phyloP scores from a whole-genome alignment of 2,888 invertebrate genomes.

The Cheilosia scutellata region DNA sequence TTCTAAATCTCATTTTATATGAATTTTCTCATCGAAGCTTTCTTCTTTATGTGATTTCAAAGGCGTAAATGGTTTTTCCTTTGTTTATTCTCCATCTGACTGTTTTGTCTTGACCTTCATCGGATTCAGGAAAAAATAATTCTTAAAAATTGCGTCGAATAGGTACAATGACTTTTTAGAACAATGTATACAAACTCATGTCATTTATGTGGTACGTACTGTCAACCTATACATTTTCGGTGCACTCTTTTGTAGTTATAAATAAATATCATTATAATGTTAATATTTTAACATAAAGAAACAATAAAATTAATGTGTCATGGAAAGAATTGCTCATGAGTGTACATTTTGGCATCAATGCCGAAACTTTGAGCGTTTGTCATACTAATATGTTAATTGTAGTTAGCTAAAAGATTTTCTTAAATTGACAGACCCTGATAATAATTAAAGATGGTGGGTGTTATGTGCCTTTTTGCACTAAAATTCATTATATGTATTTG shows the following conservation, averaged over 20 bases:
- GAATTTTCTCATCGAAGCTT: conserved; percentile 33
- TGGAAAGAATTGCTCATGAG: neutral
- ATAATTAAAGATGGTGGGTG: too few relatives aligned
- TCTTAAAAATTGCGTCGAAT: conserved; percentile 9
- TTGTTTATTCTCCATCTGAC: conserved; percentile 18
- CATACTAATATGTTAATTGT: neutral
- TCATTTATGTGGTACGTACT: too few relatives aligned
- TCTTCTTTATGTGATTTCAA: conserved; percentile 61
- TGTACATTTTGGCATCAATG: neutral
- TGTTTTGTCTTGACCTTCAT: conserved; percentile 35
- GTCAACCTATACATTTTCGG: neutral
- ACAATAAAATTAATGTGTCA: conserved; percentile 4
- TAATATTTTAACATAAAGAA: neutral
- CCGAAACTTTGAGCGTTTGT: neutral
- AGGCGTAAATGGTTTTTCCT: conserved; percentile 30
- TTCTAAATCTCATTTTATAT: conserved; percentile 36
- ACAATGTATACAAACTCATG: conserved; percentile 6
- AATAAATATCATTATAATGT: neutral
- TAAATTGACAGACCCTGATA: too few relatives aligned
- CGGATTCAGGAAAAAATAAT: conserved; percentile 3
- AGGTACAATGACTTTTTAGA: conserved; percentile 18
- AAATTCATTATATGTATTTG: too few relatives aligned
- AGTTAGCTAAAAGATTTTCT: too few relatives aligned
- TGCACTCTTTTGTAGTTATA: neutral
- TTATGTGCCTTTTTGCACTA: too few relatives aligned